phyloP scores from a whole-genome alignment of 1,140 invertebrate genomes.

The Pantala flavescens region DNA sequence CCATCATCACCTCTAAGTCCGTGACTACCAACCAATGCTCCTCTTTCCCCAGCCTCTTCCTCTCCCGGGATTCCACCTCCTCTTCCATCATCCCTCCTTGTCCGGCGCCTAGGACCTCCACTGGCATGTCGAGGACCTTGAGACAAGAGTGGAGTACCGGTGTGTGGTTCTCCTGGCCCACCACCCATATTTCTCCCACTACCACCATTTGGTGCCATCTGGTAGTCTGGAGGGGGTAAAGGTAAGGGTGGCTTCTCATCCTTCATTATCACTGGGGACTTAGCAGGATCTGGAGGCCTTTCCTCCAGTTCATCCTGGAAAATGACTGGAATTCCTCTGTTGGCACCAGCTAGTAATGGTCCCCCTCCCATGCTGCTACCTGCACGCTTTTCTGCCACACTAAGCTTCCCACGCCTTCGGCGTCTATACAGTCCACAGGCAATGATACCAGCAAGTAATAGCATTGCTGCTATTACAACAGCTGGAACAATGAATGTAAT shows the following conservation, averaged over 20 bases:
- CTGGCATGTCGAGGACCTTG: constrained; percentile 4
- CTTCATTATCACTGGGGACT: constrained; percentile 82
- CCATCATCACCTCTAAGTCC: constrained; percentile 21
- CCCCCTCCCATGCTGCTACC: constrained; percentile 36
- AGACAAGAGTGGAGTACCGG: neutral
- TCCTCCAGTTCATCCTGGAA: constrained; percentile 89
- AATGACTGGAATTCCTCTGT: constrained; percentile 87
- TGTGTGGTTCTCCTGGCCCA: neutral
- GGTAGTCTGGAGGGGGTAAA: constrained; percentile 64
- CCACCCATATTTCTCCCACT: neutral
- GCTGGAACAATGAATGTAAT: constrained; percentile 85
- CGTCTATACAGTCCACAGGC: constrained; percentile 80
- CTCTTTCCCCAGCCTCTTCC: neutral
- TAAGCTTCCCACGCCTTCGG: constrained; percentile 71
- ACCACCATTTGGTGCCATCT: constrained; percentile 37
- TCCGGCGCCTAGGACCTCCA: constrained; percentile 20
- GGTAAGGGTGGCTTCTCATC: constrained; percentile 84
- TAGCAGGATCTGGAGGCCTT: constrained; percentile 69
- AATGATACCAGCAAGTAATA: constrained; percentile 72
- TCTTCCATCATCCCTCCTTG: constrained; percentile 22
- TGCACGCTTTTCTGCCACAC: constrained; percentile 46
- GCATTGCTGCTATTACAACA: constrained; percentile 79
- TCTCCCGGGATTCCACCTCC: neutral
- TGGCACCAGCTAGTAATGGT: constrained; percentile 63
- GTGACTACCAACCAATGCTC: neutral